Base-by-base conservation (phyloP, 2,888 invertebrate genomes). In the Blastobasis adustella region DNA sequence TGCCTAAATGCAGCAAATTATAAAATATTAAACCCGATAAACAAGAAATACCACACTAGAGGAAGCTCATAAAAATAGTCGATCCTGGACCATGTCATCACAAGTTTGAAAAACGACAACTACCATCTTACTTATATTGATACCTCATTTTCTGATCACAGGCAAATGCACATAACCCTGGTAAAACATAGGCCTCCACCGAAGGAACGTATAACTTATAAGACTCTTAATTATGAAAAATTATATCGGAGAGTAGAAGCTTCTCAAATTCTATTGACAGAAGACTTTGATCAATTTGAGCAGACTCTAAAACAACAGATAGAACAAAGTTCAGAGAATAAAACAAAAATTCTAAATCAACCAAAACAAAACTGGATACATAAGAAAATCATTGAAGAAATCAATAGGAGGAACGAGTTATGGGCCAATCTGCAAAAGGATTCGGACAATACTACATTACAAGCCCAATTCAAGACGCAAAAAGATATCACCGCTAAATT, bases 111-210 rank as follows among this genome's bases (percentile, higher is more conserved):
- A 10, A 47, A 60, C n/a, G 48, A 60, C n/a, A 36, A 43, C 0
- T 63, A 61, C 36, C 58, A 56, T 10, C n/a, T 62, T 7, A 48
- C 56, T 9, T 50, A 59, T 1, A 47, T 64, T 1, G 56, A 64
- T 0, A 58, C 59, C 1, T n/a, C 58, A 0, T 37, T 64, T 37
- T 58, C 63, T 0, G 65, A 65, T 39, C 62, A 63, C 44, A 61
- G 58, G 46, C 61, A 62, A 42, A 57, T 66, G 23, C 58, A 58
- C 6, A 1, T 61, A 0, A 56, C 59, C 53, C 6, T 57, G 23
- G 43, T 37, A 51, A 56, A 51, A 8, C 39, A 5, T 10, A 52
- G 40, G 40, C 6, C 45, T 9, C 45, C 47, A 7, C 37, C 47
- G n/a, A 48, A 47, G 9, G 10, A 49, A 39, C n/a, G 37, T 38